These are phyloP conservation scores for Blastobasis adustella DNA, from an alignment of 2,888 invertebrate species.

Conservation along the genomic window DNA sequence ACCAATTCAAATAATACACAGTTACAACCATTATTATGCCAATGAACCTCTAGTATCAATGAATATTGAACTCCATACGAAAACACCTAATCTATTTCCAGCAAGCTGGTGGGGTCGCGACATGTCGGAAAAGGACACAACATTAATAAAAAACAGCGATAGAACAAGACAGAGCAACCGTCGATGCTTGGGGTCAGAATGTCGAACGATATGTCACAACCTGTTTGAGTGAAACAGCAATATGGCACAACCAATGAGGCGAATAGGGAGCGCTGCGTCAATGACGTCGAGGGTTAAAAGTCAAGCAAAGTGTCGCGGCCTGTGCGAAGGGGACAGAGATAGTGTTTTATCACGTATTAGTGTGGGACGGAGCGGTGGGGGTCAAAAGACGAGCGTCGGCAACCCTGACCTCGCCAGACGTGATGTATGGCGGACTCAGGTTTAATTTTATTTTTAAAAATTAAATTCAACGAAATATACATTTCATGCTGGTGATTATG, in stretches of 20 bases:
- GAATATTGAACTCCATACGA: constrained; percentile 69
- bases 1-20: constrained; percentile 28
- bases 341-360: constrained; percentile 31
- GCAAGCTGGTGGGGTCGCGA: constrained; percentile 67
- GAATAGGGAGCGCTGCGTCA: constrained; percentile 53
- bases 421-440: constrained; percentile 52
- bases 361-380: constrained; percentile 41
- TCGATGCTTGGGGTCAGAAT: constrained; percentile 60
- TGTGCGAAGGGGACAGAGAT: constrained; percentile 43
- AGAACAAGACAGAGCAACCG: constrained; percentile 45
- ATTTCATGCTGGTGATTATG: no score
- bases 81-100: constrained; percentile 74
- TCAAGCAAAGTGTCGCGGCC: constrained; percentile 70
- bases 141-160: constrained; percentile 34
- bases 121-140: constrained; percentile 50
- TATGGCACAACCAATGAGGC: constrained; percentile 26
- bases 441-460: neutral
- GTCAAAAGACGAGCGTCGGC: constrained; percentile 71
- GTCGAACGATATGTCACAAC: constrained; percentile 73
- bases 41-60: constrained; percentile 63
- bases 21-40: constrained; percentile 26
- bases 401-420: constrained; percentile 69
- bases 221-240: constrained; percentile 54
- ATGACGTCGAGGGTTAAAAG: constrained; percentile 71
- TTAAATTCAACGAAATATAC: no score